Base-by-base conservation (phyloP, 1,140 invertebrate species). In the Nautilus pompilius region DNA sequence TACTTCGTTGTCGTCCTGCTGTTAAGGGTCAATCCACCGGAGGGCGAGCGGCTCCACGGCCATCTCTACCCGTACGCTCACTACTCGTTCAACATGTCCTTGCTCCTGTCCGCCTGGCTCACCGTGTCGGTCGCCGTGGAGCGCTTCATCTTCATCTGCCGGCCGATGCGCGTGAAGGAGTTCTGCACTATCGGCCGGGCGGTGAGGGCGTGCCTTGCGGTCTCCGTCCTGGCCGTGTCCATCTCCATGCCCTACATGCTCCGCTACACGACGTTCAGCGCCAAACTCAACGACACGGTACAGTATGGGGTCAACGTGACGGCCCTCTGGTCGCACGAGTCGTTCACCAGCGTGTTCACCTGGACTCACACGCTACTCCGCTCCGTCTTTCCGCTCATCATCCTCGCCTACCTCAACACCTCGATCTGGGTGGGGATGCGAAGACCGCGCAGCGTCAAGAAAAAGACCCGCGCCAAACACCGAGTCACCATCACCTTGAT, bases 41-140 rank as follows among this genome's bases (percentile, higher is more conserved):
- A 67, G 8, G 62, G 55, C 28, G 36, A 75, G 24, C 58, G 32
- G 13, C 13, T 46, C 1, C 30, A 46, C 22, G 70, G 67, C 2
- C 30, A 72, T 17, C 56, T 76, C 10, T 74, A 76, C 34, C 67
- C 69, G 0, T 76, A 74, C 36, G 70, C 69, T 20, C 73, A 75
- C 58, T 77, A 66, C 60, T 46, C 74, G 24, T 72, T 75, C 57
- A 66, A 72, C 54, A 32, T 69, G 22, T 70, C 73, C 22, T 60
- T 65, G 0, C 69, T 63, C 30, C 64, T 62, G 30, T 71, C 92
- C 24, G 93, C 95, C 51, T 98, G 96, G 83, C 86, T 96, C 68
- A 97, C 95, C 2, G 87, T 97, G 49, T 91, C 91, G 2, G 94
- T 97, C 17, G 96, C 95, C 0, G 85, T 96, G 66, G 95, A 98